Percentiles rank a stretch among this genome's conserved stretches.
phyloP scores from a whole-genome alignment of 1,140 invertebrate species.

The Trichomalopsis sarcophagae region DNA sequence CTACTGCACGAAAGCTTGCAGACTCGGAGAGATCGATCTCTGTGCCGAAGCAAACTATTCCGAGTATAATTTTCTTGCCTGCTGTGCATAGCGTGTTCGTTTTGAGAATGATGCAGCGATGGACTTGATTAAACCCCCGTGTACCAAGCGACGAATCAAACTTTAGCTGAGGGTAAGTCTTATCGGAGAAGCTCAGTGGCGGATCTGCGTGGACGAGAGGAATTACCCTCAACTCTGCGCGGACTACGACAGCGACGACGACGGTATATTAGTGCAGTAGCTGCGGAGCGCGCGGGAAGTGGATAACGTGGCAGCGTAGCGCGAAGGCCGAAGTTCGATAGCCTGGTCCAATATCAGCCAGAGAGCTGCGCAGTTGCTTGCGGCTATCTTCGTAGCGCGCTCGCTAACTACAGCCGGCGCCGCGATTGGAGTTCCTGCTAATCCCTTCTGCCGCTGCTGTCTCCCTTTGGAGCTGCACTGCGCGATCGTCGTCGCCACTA shows the following conservation, averaged over 20 bases:
- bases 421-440: not conserved
- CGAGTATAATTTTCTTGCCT: no score
- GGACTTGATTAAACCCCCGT: not conserved
- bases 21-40: not conserved
- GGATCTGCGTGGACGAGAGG: no score
- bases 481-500: not conserved
- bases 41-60: not conserved
- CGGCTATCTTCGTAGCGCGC: not conserved
- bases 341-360: not conserved
- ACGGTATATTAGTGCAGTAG: no score
- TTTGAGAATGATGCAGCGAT: no score
- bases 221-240: not conserved
- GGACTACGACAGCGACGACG: not conserved
- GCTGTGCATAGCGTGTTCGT: no score
- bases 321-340: not conserved
- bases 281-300: not conserved
- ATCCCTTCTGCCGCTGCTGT: not conserved
- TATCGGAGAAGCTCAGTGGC: no score
- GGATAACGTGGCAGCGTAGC: not conserved
- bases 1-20: not conserved
- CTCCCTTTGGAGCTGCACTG: not conserved
- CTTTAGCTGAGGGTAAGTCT: not conserved
- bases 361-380: not conserved
- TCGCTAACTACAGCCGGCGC: not conserved
- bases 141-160: not conserved